phyloP scores from a whole-genome alignment of 2,888 invertebrate species.

The Torymus auratus region DNA sequence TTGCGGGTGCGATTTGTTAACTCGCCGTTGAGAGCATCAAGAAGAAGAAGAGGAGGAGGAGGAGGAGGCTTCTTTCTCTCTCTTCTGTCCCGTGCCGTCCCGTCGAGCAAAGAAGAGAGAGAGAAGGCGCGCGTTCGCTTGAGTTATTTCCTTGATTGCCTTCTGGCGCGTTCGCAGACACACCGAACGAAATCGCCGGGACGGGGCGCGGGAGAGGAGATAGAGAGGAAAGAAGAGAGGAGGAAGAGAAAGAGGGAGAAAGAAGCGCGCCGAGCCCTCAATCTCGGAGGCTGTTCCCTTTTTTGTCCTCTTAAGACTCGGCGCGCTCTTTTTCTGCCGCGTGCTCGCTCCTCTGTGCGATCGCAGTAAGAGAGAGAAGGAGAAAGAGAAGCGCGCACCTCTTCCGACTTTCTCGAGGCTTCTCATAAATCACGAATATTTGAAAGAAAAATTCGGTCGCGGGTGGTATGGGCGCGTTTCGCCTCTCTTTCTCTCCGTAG shows the following conservation, averaged over 20 bases:
- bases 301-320: constrained; percentile 48
- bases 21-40: background rate
- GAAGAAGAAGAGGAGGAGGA: no score
- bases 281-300: constrained; percentile 50
- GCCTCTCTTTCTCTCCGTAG: no score
- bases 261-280: constrained; percentile 35
- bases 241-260: background rate
- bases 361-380: background rate
- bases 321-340: constrained; percentile 45
- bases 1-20: constrained; percentile 35
- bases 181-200: constrained; percentile 28
- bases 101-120: no score
- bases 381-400: constrained; percentile 7
- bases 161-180: constrained; percentile 44
- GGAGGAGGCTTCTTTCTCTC: background rate
- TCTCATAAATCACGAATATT: constrained; percentile 58
- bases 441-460: constrained; percentile 56
- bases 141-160: constrained; percentile 58
- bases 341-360: constrained; percentile 4
- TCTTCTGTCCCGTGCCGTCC: background rate
- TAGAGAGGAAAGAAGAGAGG: background rate
- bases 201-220: background rate
- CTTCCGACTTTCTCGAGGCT: constrained; percentile 43
- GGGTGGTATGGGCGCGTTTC: constrained; percentile 10
- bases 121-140: constrained; percentile 26